These are phyloP conservation scores for Stratiolaelaps scimitus DNA, from an alignment of 1,140 invertebrate genomes.

Conservation along the genomic window DNA sequence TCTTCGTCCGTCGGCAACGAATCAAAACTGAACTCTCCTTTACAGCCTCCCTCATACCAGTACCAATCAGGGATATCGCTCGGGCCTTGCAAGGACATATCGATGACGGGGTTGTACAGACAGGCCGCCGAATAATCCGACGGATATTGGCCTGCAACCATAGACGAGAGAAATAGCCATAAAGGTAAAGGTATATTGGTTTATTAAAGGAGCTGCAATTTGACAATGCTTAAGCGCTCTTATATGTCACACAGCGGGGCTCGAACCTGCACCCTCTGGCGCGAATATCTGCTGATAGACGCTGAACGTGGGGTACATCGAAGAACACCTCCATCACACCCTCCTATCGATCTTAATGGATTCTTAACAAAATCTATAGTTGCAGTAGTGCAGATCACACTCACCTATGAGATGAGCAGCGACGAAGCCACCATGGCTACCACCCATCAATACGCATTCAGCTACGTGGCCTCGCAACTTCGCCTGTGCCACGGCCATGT, in stretches of 20 bases:
- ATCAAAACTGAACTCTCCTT: not conserved
- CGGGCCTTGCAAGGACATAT: not conserved
- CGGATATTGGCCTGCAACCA: not conserved
- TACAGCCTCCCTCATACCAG: slow-evolving; percentile 13
- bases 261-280: too few species aligned
- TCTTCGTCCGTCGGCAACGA: not conserved
- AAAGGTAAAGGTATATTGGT: too few species aligned
- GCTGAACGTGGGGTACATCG: too few species aligned
- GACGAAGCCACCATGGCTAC: slow-evolving; percentile 83
- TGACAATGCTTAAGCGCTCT: too few species aligned
- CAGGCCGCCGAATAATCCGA: not conserved
- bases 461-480: slow-evolving; percentile 41
- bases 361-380: too few species aligned
- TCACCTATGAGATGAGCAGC: slow-evolving; percentile 68
- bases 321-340: too few species aligned
- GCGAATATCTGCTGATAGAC: too few species aligned
- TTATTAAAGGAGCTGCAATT: too few species aligned
- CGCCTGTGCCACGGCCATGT: slow-evolving; percentile 50
- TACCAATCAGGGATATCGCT: not conserved
- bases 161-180: too few species aligned
- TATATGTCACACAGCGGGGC: too few species aligned
- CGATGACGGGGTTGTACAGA: not conserved
- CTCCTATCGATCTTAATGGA: too few species aligned
- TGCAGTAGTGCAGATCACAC: too few species aligned
- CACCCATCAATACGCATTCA: slow-evolving; percentile 53